Base-by-base conservation (phyloP, 1,140 invertebrate genomes). In the Phenacoccus solenopsis region DNA sequence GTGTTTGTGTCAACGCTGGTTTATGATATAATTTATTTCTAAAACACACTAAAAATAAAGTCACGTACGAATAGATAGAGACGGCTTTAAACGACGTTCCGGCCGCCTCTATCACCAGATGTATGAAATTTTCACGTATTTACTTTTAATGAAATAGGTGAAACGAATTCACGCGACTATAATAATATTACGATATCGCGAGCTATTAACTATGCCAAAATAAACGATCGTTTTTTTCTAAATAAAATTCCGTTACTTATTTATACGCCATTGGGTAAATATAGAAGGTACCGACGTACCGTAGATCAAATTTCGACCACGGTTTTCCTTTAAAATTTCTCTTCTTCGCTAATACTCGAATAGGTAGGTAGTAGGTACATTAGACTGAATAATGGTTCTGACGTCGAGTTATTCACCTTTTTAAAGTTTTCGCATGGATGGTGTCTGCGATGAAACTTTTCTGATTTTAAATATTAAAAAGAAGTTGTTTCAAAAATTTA, bases 11-110 rank as follows among this genome's bases (percentile, higher is more conserved):
- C 38, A 49, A 49, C 38, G 38, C 20, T 49, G 38, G 38, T 49
- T 49, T 49, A 49, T 49, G 20, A 49, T 49, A 49, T 49, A 49
- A 49, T 49, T 49, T 49, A 49, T 49, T 49, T 49, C 38, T 49
- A 49, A 49, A n/a, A 49, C 38, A 49, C 38, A 49, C 38, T 49
- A 49, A 49, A 49, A 49, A 49, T 49, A 49, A 49, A 49, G 38
- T 49, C 38, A 49, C 38, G 38, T 49, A 49, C 38, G 13, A 49
- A 10, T 49, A 10, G 38, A 10, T 49, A 49, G 38, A 49, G 20
- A 49, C 13, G 20, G 38, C 38, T 49, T n/a, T 49, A 49, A 49
- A 49, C 38, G 38, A 49, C 38, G 38, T 49, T 49, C 13, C 38
- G 20, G 12, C 3, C 38, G 30, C 5, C 30, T 32, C 5, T 32